Percentiles rank a stretch among this genome's conserved stretches.
phyloP scores from a whole-genome alignment of 2,797 vertebrate species.

The Sebastes taczanowskii region DNA sequence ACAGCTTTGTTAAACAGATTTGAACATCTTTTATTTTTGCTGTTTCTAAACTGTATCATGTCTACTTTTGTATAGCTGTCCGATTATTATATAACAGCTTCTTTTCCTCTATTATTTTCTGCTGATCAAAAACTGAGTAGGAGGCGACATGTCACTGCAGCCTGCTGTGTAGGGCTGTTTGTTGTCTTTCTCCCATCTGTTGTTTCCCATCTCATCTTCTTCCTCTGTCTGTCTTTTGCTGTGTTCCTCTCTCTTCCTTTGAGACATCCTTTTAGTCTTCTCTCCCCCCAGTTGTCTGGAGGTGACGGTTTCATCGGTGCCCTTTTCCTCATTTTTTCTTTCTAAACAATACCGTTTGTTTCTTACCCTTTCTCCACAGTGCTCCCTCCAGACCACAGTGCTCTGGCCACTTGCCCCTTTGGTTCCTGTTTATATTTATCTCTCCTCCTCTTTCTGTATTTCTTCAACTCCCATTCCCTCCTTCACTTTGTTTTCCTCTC shows the following conservation, averaged over 20 bases:
- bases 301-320: neutral
- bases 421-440: constrained; percentile 8
- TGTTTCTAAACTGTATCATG: neutral
- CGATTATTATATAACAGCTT: neutral
- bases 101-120: neutral
- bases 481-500: constrained; percentile 27
- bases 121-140: constrained; percentile 23
- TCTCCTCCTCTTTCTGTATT: constrained; percentile 5
- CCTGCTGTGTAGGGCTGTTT: constrained; percentile 15
- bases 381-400: neutral
- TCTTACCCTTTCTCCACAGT: neutral
- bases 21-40: neutral
- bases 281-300: neutral
- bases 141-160: constrained; percentile 17
- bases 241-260: constrained; percentile 7
- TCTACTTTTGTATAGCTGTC: neutral
- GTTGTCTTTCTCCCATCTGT: constrained; percentile 32
- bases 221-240: constrained; percentile 26
- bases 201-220: constrained; percentile 24
- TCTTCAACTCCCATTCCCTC: neutral
- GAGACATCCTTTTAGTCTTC: constrained; percentile 7
- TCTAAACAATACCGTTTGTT: constrained; percentile 6
- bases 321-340: constrained; percentile 2
- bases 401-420: neutral
- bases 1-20: neutral